Conservation (phyloP, 2,888 invertebrate genomes). For the Amphipyra tragopoginis region DNA sequence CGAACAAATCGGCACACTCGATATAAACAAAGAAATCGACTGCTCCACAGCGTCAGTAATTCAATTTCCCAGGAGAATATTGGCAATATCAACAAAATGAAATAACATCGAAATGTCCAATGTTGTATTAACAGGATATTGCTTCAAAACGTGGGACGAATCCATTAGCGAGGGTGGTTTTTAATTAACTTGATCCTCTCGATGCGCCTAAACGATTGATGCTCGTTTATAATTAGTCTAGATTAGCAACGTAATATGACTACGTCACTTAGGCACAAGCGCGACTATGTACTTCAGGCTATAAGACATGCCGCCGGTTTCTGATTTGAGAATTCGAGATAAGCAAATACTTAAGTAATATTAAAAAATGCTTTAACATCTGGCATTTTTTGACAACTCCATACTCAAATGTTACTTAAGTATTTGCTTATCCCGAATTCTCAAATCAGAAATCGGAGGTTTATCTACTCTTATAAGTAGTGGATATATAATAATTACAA, state of each 20-base stretch:
- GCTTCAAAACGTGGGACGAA: constrained; percentile 67
- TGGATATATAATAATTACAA: neutral
- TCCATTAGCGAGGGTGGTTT: constrained; percentile 71
- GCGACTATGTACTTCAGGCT: too few species aligned
- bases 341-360: too few species aligned
- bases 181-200: constrained; percentile 73
- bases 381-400: too few species aligned
- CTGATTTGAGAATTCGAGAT: too few species aligned
- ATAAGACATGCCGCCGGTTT: too few species aligned
- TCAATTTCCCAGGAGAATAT: constrained; percentile 76
- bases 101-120: constrained; percentile 67
- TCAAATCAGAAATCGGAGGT: too few species aligned
- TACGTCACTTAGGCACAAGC: constrained; percentile 6
- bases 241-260: constrained; percentile 35
- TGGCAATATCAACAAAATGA: constrained; percentile 76
- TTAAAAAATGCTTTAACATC: too few species aligned
- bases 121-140: constrained; percentile 74
- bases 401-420: too few species aligned
- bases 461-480: too few species aligned
- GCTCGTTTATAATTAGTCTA: constrained; percentile 44
- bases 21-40: constrained; percentile 54
- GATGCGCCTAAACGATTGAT: constrained; percentile 49
- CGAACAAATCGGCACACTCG: constrained; percentile 40
- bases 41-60: constrained; percentile 66
- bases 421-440: too few species aligned